Percentiles rank a stretch among this genome's conserved stretches.
Conservation (phyloP, 2,888 invertebrate genomes). For the Microctonus aethiopoides region DNA sequence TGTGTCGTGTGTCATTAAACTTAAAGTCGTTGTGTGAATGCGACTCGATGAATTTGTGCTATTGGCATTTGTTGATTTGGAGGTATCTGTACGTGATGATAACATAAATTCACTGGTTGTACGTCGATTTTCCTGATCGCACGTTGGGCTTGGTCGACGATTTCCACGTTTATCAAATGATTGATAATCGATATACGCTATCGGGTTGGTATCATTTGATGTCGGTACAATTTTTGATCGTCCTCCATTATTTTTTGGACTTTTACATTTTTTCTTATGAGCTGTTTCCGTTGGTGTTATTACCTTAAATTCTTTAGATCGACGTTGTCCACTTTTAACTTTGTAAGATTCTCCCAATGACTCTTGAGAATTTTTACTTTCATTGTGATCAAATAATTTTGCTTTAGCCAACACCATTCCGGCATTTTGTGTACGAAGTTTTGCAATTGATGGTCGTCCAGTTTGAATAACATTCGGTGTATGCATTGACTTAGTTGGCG, state of each 20-base stretch:
- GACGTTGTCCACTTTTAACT: conserved; percentile 16
- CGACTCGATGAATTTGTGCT: conserved; percentile 35
- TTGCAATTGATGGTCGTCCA: conserved; percentile 79
- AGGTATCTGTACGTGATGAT: conserved; percentile 5
- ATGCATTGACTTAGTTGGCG: background rate
- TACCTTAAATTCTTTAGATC: conserved; percentile 14
- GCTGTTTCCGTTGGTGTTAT: conserved; percentile 27
- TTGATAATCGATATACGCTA: conserved; percentile 33
- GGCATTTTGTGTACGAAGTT: conserved; percentile 78
- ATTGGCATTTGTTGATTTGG: conserved; percentile 24
- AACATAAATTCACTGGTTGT: background rate
- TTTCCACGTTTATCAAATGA: conserved; percentile 35
- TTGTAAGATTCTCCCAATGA: conserved; percentile 22
- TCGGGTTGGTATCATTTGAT: conserved; percentile 40
- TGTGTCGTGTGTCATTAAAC: conserved; percentile 30
- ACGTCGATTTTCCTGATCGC: conserved; percentile 40
- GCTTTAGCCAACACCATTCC: conserved; percentile 86
- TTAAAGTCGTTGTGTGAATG: background rate
- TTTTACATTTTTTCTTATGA: conserved; percentile 39
- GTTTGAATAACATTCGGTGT: conserved; percentile 66
- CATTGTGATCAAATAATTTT: conserved; percentile 75
- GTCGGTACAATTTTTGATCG: conserved; percentile 39
- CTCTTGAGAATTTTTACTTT: conserved; percentile 31
- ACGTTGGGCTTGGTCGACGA: conserved; percentile 27
- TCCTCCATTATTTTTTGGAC: conserved; percentile 40